Evolutionary conservation across 1,140 invertebrate species (phyloP).

Genomic region (Frieseomelitta varia): DNA sequence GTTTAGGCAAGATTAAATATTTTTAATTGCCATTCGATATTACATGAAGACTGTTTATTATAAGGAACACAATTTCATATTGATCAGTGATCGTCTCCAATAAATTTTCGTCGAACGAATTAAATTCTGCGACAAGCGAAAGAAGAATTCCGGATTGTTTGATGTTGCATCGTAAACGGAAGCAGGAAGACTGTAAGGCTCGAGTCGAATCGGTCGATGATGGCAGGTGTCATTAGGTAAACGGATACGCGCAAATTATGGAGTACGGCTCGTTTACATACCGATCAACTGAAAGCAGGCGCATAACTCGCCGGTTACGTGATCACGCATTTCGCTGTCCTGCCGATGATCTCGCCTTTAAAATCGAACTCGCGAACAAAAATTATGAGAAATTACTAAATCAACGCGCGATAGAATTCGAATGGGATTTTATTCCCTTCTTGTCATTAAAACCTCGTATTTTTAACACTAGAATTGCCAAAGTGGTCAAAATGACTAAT

Average conservation of each 20-base stretch:
- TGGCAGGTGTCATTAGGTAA: conserved; percentile 31
- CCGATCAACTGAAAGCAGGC: conserved; percentile 8
- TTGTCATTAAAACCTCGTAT: not conserved
- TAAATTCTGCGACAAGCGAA: not conserved
- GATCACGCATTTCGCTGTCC: conserved; percentile 27
- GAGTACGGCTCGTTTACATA: conserved; percentile 39
- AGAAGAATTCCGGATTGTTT: not conserved
- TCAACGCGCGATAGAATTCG: conserved; percentile 6
- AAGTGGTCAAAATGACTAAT: too few relatives aligned
- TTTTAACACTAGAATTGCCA: not conserved
- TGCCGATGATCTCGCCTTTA: not conserved
- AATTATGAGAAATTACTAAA: conserved; percentile 26
- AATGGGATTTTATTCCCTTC: not conserved
- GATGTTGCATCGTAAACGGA: not conserved
- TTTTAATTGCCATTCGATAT: too few relatives aligned
- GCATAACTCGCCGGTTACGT: conserved; percentile 27
- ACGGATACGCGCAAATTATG: conserved; percentile 43
- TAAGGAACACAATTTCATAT: too few relatives aligned
- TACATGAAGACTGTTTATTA: too few relatives aligned
- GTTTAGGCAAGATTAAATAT: too few relatives aligned
- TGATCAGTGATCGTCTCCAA: too few relatives aligned
- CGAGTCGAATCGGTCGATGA: not conserved
- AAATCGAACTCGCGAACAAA: conserved; percentile 12
- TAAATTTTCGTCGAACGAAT: not conserved
- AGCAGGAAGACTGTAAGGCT: not conserved